Evolutionary conservation across 1,140 invertebrate species (phyloP).

Genomic region (Aleiodes sp.): DNA sequence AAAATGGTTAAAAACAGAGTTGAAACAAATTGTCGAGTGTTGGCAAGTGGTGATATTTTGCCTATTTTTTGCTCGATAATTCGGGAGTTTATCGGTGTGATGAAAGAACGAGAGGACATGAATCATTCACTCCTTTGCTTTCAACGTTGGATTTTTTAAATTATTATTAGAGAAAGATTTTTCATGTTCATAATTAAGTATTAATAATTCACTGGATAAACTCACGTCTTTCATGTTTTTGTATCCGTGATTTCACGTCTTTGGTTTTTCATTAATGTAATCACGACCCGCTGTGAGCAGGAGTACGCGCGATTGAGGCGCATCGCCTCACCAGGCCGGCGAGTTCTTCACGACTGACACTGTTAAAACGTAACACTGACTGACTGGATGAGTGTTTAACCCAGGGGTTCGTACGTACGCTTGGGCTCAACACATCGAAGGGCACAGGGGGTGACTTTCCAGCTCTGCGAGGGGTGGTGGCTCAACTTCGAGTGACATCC

Average conservation of each 20-base stretch:
- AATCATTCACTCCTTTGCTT: too few species aligned
- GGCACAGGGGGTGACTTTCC: neutral
- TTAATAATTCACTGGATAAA: constrained; percentile 24
- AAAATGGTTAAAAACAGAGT: neutral
- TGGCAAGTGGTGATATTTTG: too few species aligned
- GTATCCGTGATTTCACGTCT: constrained; percentile 46
- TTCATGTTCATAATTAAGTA: neutral
- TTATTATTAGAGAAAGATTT: neutral
- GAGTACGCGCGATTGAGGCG: constrained; percentile 46
- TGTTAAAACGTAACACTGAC: constrained; percentile 36
- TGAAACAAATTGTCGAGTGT: neutral
- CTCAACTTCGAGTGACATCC: too few species aligned
- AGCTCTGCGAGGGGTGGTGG: neutral
- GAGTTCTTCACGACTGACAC: constrained; percentile 59
- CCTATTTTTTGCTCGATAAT: too few species aligned
- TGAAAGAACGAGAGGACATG: too few species aligned
- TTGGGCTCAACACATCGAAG: constrained; percentile 30
- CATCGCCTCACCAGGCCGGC: constrained; percentile 57
- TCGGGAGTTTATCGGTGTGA: too few species aligned
- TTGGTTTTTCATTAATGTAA: constrained; percentile 36
- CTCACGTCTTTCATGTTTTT: constrained; percentile 54
- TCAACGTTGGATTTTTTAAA: too few species aligned
- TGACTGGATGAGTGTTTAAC: constrained; percentile 48
- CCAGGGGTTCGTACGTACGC: constrained; percentile 39
- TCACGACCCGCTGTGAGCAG: constrained; percentile 9